phyloP scores from a whole-genome alignment of 2,113 vertebrate genomes.

The Campylorhamphus procurvoides region DNA sequence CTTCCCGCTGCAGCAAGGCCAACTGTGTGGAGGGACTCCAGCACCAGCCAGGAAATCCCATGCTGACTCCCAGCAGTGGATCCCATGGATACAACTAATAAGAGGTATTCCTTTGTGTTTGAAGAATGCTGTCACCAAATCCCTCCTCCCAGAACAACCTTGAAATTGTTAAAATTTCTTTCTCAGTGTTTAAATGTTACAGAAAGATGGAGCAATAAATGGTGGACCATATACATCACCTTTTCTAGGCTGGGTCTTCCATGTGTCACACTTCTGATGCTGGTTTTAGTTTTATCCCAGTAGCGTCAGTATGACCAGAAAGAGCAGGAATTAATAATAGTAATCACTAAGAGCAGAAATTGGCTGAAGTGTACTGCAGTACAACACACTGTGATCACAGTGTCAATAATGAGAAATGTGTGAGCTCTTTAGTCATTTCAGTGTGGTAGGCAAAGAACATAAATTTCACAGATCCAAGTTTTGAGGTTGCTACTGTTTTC shows the following conservation, averaged over 20 bases:
- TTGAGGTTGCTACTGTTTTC: neutral
- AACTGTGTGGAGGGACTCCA: neutral
- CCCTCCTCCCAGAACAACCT: neutral
- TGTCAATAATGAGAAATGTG: neutral
- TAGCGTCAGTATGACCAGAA: neutral
- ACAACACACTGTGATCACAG: neutral
- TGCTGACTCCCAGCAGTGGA: neutral
- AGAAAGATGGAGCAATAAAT: neutral
- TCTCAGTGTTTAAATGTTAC: neutral
- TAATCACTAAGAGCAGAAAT: neutral
- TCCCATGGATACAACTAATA: neutral
- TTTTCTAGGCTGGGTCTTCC: neutral
- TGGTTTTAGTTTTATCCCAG: neutral
- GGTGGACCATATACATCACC: neutral
- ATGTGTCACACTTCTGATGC: neutral
- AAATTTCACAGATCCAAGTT: neutral
- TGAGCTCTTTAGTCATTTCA: neutral
- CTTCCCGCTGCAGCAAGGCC: neutral
- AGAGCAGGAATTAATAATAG: neutral
- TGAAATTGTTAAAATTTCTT: neutral
- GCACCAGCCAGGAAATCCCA: neutral
- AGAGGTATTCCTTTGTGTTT: neutral
- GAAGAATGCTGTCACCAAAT: neutral
- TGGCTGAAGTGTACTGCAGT: neutral
- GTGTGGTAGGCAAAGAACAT: neutral